These are phyloP conservation scores for Eptatretus burgeri DNA, from an alignment of 2,113 vertebrate genomes.

Conservation along the genomic window DNA sequence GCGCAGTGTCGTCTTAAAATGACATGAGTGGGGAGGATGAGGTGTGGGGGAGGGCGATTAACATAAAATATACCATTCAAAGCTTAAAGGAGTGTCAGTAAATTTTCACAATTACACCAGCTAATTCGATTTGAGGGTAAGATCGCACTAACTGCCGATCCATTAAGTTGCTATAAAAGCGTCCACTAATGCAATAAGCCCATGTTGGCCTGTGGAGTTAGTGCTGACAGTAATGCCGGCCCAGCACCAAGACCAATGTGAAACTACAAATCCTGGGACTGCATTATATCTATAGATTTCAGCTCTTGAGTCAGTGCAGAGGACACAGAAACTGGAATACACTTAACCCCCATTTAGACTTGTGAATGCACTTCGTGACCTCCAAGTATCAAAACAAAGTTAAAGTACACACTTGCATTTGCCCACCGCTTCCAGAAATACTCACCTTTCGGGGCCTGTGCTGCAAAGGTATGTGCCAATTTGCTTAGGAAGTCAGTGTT, in stretches of 20 bases:
- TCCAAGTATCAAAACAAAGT: too few relatives aligned
- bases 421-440: too few relatives aligned
- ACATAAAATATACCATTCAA: too few relatives aligned
- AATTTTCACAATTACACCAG: slow-evolving; percentile 3
- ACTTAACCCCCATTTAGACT: not conserved
- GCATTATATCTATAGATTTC: not conserved
- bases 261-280: not conserved
- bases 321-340: not conserved
- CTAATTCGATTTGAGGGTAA: not conserved
- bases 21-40: too few relatives aligned
- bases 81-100: not conserved
- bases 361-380: too few relatives aligned
- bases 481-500: not conserved
- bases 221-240: not conserved
- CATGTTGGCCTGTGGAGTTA: not conserved
- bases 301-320: not conserved
- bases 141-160: not conserved
- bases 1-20: too few relatives aligned
- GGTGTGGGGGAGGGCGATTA: too few relatives aligned
- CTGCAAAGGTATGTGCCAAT: slow-evolving; percentile 4
- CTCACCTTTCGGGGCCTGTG: slow-evolving; percentile 4
- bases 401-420: too few relatives aligned
- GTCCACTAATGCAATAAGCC: slow-evolving; percentile 3
- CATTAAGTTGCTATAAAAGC: slow-evolving; percentile 2
- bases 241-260: not conserved